Evolutionary conservation across 2,888 invertebrate species (phyloP).

Genomic region (Pheosia gnoma): DNA sequence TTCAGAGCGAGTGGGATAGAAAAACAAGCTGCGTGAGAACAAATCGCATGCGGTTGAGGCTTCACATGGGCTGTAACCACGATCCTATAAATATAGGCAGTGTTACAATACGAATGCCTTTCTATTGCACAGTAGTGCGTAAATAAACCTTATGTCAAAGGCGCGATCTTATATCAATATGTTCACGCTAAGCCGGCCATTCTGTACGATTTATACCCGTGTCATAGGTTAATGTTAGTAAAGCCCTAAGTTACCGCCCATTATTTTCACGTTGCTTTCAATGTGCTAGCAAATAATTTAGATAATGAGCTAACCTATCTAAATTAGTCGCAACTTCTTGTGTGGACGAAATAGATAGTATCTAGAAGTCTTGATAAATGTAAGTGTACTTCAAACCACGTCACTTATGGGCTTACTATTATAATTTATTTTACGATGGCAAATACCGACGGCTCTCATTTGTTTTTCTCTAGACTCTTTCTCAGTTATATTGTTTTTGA

Average conservation of each 20-base stretch:
- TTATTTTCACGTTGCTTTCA: slow-evolving; percentile 14
- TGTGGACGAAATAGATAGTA: neutral
- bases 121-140: slow-evolving; percentile 55
- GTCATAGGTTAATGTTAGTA: slow-evolving; percentile 37
- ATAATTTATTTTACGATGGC: no score
- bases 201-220: slow-evolving; percentile 35
- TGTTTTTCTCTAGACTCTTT: no score
- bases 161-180: slow-evolving; percentile 44
- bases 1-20: slow-evolving; percentile 53
- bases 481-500: neutral
- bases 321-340: neutral
- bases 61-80: slow-evolving; percentile 58
- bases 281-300: slow-evolving; percentile 22
- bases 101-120: slow-evolving; percentile 56
- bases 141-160: slow-evolving; percentile 56
- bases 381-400: no score
- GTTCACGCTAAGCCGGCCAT: slow-evolving; percentile 35
- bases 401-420: no score
- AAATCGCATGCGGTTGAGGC: slow-evolving; percentile 61
- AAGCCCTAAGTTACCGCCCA: slow-evolving; percentile 25
- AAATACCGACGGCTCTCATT: no score
- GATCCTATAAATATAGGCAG: slow-evolving; percentile 54
- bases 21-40: slow-evolving; percentile 72
- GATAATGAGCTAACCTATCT: slow-evolving; percentile 7
- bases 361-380: neutral